phyloP scores from a whole-genome alignment of 2,888 invertebrate genomes.

The Bellardia bayeri region DNA sequence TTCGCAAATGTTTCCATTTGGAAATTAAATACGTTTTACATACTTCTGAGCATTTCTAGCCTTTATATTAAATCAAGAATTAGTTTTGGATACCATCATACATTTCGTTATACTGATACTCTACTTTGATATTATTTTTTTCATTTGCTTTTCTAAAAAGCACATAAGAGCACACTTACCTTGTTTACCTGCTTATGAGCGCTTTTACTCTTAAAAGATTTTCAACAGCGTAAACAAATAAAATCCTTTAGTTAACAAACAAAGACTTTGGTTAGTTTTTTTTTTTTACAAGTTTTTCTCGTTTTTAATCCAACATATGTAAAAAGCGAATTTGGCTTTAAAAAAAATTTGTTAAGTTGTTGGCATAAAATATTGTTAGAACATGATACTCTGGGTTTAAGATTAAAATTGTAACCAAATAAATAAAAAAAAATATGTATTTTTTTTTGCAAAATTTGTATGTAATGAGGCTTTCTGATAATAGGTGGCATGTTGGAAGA shows the following conservation, averaged over 20 bases:
- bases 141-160: not conserved
- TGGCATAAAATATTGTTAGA: not conserved
- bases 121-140: too few species aligned
- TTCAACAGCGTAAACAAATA: not conserved
- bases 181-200: not conserved
- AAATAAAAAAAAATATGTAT: not conserved
- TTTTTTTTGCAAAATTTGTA: too few species aligned
- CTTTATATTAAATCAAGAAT: too few species aligned
- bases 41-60: too few species aligned
- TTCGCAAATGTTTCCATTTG: not conserved
- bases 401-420: not conserved
- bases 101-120: too few species aligned
- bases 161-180: not conserved
- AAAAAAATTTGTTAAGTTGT: not conserved
- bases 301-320: not conserved
- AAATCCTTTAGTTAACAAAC: not conserved
- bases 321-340: not conserved
- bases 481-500: too few species aligned
- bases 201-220: not conserved
- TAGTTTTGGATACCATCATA: too few species aligned
- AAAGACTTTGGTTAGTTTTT: not conserved
- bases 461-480: too few species aligned
- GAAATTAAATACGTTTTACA: too few species aligned
- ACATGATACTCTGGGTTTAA: not conserved
- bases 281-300: not conserved